Evolutionary conservation across 2,888 invertebrate species (phyloP), one percentile per base, ranked within the genome.

Genomic region (Lasioglossum villosulum): DNA sequence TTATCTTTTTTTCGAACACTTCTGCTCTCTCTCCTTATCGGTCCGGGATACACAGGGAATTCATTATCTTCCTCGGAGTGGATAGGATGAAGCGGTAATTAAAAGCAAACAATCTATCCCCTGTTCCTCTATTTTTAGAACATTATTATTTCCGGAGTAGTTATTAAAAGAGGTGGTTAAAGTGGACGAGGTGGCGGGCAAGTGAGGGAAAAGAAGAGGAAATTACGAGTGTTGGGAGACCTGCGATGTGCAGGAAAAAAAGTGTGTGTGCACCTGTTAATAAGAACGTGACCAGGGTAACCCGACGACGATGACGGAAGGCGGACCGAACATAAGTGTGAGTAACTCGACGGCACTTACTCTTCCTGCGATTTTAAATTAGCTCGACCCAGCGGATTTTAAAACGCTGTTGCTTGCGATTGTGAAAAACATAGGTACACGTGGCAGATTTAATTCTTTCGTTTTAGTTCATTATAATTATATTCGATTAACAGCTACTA

Each of bases 231-330:
- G 63, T 74, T 84, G 56, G 84, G 23, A 23, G 71, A 84, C 84
- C 84, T 83, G 84, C 84, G 27, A 84, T 84, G 84, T 83, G 84
- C 84, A 83, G 71, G 78, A 84, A 83, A 84, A 83, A 83, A 83
- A 72, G 84, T 83, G 84, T n/a, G 74, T 39, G 84, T 66, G 59
- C n/a, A 12, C 8, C 59, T 52, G 70, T 75, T 37, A 83, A 78
- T 59, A 83, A 75, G 75, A 83, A 77, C 74, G 59, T 83, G 66
- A 59, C 71, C 63, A 75, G 78, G 74, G 75, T 83, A 83, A 84
- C 59, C n/a, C 71, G 63, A 52, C 63, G 71, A 83, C 84, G 78
- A 84, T 84, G 84, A 84, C 84, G 84, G 84, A 84, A 84, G 84
- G 78, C 83, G 78, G 75, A 30, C 84, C 84, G n/a, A 84, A 78